Conservation (phyloP, 2,888 invertebrate genomes). For the Tetragonula carbonaria region DNA sequence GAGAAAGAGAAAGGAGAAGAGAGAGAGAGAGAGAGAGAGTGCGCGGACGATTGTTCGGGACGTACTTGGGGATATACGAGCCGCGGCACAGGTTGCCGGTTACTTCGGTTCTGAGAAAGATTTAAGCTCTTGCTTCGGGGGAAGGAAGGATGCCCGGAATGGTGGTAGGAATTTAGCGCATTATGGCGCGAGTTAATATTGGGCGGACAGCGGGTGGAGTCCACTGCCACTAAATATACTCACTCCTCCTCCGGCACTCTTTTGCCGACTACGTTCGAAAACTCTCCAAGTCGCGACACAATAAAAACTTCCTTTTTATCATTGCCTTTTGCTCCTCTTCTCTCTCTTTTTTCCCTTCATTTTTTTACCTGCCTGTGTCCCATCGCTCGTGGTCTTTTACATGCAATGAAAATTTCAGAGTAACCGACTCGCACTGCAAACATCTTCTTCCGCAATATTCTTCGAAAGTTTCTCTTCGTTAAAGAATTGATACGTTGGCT, state of each 20-base stretch:
- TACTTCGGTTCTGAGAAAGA: conserved; percentile 70
- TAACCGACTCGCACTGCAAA: neutral
- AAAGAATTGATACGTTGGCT: neutral
- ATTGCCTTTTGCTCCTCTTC: conserved; percentile 2
- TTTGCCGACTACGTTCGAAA: conserved; percentile 64
- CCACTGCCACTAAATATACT: conserved; percentile 77
- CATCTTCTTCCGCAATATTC: neutral
- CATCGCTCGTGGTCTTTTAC: conserved; percentile 9
- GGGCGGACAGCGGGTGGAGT: conserved; percentile 80
- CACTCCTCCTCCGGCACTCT: conserved; percentile 60
- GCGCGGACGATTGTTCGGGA: conserved; percentile 69
- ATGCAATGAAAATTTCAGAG: conserved; percentile 17
- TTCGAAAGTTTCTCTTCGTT: no score
- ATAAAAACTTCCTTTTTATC: conserved; percentile 63
- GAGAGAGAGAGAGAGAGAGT: conserved; percentile 13
- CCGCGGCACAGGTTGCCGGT: conserved; percentile 74
- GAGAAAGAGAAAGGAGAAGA: conserved; percentile 54
- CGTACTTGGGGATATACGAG: conserved; percentile 73
- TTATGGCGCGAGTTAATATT: conserved; percentile 81
- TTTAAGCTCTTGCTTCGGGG: conserved; percentile 72
- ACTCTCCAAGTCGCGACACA: conserved; percentile 59
- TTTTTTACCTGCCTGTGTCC: neutral
- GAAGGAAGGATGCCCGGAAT: conserved; percentile 75
- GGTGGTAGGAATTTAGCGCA: conserved; percentile 80
- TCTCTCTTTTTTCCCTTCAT: neutral